Evolutionary conservation across 1,140 invertebrate species (phyloP).

Genomic region (Drosophila watanabei): DNA sequence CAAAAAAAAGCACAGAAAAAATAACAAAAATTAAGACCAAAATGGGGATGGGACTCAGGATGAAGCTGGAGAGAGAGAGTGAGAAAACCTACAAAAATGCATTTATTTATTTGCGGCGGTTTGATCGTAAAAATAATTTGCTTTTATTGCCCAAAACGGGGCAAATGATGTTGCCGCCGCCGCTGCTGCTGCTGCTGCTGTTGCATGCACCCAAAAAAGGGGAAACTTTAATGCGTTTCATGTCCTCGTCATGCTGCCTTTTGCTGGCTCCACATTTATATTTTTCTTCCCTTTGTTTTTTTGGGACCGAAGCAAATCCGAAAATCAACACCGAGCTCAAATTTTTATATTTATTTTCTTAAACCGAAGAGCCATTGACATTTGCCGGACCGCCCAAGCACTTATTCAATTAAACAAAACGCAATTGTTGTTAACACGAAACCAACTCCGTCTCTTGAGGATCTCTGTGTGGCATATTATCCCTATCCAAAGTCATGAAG

Average conservation of each 20-base stretch:
- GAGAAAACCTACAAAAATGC: slow-evolving; percentile 50
- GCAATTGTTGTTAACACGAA: slow-evolving; percentile 59
- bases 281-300: slow-evolving; percentile 24
- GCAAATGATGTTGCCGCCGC: slow-evolving; percentile 47
- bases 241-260: slow-evolving; percentile 67
- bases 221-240: slow-evolving; percentile 67
- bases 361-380: slow-evolving; percentile 60
- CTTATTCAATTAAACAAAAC: slow-evolving; percentile 81
- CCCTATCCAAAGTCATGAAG: slow-evolving; percentile 75
- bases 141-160: slow-evolving; percentile 71
- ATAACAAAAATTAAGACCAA: slow-evolving; percentile 13
- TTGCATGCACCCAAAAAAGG: slow-evolving; percentile 37
- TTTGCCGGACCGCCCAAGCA: slow-evolving; percentile 47
- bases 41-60: slow-evolving; percentile 1
- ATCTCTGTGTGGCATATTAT: slow-evolving; percentile 28
- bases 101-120: slow-evolving; percentile 78
- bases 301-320: slow-evolving; percentile 49
- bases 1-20: slow-evolving; percentile 24
- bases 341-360: slow-evolving; percentile 47
- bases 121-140: slow-evolving; percentile 82
- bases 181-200: slow-evolving; percentile 48
- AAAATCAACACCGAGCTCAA: slow-evolving; percentile 63
- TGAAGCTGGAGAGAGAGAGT: slow-evolving; percentile 4
- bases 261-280: slow-evolving; percentile 12
- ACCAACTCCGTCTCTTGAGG: slow-evolving; percentile 8